These are phyloP conservation scores for Osmoderma eremita DNA, from an alignment of 2,888 invertebrate genomes.

Conservation along the genomic window DNA sequence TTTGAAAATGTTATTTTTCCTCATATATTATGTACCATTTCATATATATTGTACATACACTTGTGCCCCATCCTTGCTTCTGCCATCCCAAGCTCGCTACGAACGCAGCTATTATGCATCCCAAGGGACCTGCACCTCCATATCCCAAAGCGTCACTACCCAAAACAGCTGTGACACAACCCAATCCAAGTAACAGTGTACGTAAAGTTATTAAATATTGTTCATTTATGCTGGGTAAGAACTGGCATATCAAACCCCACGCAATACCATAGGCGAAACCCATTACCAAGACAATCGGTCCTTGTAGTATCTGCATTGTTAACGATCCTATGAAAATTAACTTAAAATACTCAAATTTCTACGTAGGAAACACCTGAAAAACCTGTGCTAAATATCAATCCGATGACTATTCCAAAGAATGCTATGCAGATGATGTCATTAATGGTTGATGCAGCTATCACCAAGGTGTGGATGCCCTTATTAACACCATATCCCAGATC, in stretches of 20 bases:
- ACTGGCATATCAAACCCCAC: slow-evolving; percentile 71
- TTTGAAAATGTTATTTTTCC: slow-evolving; percentile 17
- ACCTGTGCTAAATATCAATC: slow-evolving; percentile 73
- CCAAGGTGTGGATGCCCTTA: slow-evolving; percentile 79
- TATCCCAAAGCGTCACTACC: slow-evolving; percentile 70
- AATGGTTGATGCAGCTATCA: slow-evolving; percentile 76
- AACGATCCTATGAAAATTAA: slow-evolving; percentile 60
- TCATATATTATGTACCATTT: neutral
- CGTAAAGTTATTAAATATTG: slow-evolving; percentile 64
- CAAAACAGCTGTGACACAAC: slow-evolving; percentile 73
- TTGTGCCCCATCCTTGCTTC: slow-evolving; percentile 56
- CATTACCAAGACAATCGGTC: slow-evolving; percentile 70
- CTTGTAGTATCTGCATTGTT: slow-evolving; percentile 66
- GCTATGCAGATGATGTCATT: slow-evolving; percentile 83
- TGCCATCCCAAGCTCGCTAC: slow-evolving; percentile 68
- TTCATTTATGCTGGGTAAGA: slow-evolving; percentile 68
- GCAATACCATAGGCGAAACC: slow-evolving; percentile 71
- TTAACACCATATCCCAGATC: slow-evolving; percentile 74
- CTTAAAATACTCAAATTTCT: neutral
- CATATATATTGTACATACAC: slow-evolving; percentile 48
- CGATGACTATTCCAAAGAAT: slow-evolving; percentile 74
- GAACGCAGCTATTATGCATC: slow-evolving; percentile 68
- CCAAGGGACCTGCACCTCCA: slow-evolving; percentile 73
- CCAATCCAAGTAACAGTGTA: slow-evolving; percentile 68
- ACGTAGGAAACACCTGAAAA: slow-evolving; percentile 2